These are phyloP conservation scores for Tetheella fluctuosa DNA, from an alignment of 2,888 invertebrate genomes.

Conservation along the genomic window DNA sequence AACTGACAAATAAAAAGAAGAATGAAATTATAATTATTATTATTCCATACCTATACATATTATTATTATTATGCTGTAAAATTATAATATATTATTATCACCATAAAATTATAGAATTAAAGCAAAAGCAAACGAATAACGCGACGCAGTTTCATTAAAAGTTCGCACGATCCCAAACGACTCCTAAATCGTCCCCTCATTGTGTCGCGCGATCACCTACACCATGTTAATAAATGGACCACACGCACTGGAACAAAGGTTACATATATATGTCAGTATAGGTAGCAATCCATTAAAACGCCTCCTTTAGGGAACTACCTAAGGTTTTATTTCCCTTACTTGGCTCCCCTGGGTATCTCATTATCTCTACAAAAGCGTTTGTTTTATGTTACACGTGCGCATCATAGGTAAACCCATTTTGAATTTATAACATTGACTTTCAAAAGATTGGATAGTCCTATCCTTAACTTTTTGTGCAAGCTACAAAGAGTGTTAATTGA, in stretches of 20 bases:
- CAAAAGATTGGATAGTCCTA: no score
- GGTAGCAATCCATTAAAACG: background rate
- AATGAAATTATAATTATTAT: no score
- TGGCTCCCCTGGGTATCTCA: conserved; percentile 11
- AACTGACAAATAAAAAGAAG: no score
- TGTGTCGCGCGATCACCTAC: background rate
- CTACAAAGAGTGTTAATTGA: no score
- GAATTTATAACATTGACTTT: background rate
- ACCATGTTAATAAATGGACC: background rate
- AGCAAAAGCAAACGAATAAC: no score
- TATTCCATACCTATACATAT: no score
- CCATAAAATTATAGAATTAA: no score
- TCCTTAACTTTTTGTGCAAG: no score
- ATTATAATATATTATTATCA: no score
- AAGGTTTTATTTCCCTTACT: conserved; percentile 8
- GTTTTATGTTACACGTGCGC: conserved; percentile 2
- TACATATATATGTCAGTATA: no score
- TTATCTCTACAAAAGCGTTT: conserved; percentile 10
- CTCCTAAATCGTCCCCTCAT: background rate
- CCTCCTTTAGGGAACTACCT: background rate
- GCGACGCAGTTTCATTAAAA: no score
- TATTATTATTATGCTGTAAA: no score
- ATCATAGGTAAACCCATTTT: background rate
- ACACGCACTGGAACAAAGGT: background rate
- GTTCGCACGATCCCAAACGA: background rate